A percentile compares a stretch with the other conserved stretches of the same genome.
Conservation (phyloP, 2,113 vertebrate genomes). For the Hystrix cristata region DNA sequence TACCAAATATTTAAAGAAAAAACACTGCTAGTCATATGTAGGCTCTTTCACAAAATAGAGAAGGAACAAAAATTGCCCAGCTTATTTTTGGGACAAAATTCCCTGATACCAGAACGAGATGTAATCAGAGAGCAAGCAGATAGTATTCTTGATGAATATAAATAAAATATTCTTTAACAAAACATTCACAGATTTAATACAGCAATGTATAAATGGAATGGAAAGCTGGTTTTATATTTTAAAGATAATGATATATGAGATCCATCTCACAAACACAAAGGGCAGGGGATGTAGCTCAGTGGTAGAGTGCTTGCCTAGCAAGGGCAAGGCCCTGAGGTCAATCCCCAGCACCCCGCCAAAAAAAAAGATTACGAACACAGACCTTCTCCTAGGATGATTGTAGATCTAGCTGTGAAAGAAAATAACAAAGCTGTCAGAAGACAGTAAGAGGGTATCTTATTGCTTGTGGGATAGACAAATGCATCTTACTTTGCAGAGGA, state of each 20-base stretch:
- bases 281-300: too few relatives aligned
- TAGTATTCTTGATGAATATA: not conserved
- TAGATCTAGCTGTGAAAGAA: not conserved
- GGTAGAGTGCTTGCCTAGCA: too few relatives aligned
- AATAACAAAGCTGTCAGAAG: not conserved
- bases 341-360: too few relatives aligned
- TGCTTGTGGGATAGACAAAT: not conserved
- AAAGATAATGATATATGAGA: not conserved
- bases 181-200: not conserved
- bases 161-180: not conserved
- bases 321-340: too few relatives aligned
- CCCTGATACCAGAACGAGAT: not conserved
- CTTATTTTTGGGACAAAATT: not conserved
- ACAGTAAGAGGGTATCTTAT: not conserved
- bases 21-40: not conserved
- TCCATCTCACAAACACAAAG: not conserved
- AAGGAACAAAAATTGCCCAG: not conserved
- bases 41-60: not conserved
- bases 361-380: not conserved
- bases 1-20: not conserved
- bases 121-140: not conserved
- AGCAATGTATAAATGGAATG: not conserved
- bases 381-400: not conserved
- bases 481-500: not conserved
- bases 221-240: not conserved